Evolutionary conservation across 1,140 invertebrate species (phyloP).

Genomic region (Drosophila ohnishii): DNA sequence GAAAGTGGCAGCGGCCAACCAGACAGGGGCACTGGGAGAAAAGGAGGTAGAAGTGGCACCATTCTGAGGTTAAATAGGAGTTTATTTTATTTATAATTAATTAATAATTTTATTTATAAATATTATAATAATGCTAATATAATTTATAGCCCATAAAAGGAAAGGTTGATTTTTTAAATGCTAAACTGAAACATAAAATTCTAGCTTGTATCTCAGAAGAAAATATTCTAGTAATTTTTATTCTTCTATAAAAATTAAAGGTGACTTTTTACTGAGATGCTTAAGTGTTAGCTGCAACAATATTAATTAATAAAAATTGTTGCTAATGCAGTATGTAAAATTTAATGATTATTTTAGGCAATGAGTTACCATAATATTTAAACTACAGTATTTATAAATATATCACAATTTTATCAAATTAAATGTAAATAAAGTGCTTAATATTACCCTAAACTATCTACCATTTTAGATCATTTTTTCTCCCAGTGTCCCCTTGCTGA

Average conservation of each 20-base stretch:
- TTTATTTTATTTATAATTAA: background rate
- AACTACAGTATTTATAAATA: too few relatives aligned
- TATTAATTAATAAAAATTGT: too few relatives aligned
- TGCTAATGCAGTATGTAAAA: too few relatives aligned
- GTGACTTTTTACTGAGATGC: too few relatives aligned
- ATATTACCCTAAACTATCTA: background rate
- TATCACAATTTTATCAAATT: too few relatives aligned
- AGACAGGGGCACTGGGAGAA: conserved; percentile 26
- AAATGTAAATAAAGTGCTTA: too few relatives aligned
- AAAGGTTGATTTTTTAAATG: background rate
- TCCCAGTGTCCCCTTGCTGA: conserved; percentile 8
- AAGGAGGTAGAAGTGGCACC: background rate
- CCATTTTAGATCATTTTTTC: background rate
- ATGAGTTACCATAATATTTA: too few relatives aligned
- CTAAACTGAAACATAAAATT: background rate
- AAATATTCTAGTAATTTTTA: background rate
- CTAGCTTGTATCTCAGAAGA: too few relatives aligned
- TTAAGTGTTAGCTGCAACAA: too few relatives aligned
- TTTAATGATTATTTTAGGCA: too few relatives aligned
- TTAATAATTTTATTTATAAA: background rate
- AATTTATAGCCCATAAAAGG: background rate
- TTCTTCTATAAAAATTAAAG: too few relatives aligned
- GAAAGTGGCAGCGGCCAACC: conserved; percentile 68
- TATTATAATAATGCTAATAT: background rate
- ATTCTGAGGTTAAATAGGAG: fast-evolving